A percentile compares a stretch with the other conserved stretches of the same genome.
These are phyloP conservation scores for Syngnathus floridae DNA, from an alignment of 2,113 vertebrate species.

Conservation along the genomic window DNA sequence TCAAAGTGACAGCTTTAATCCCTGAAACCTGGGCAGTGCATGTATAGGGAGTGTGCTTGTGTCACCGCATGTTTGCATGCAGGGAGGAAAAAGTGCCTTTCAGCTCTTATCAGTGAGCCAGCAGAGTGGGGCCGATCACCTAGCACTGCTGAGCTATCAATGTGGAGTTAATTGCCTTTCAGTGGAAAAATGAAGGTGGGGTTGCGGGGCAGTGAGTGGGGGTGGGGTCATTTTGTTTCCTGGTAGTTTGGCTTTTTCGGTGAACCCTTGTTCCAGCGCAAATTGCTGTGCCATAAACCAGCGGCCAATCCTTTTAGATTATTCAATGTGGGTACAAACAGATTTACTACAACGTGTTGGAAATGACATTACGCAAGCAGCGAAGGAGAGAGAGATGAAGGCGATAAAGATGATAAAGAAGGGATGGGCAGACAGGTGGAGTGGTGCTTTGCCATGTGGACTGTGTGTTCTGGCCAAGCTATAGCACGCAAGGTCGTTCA, in stretches of 20 bases:
- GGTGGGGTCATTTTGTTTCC: not conserved
- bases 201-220: no score
- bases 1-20: slow-evolving; percentile 44
- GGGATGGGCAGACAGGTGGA: slow-evolving; percentile 37
- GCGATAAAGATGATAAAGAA: slow-evolving; percentile 19
- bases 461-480: slow-evolving; percentile 35
- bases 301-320: slow-evolving; percentile 34
- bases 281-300: not conserved
- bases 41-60: slow-evolving; percentile 11
- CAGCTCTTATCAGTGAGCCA: slow-evolving; percentile 53
- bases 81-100: slow-evolving; percentile 20
- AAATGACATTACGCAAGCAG: slow-evolving; percentile 43
- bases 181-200: slow-evolving; percentile 20
- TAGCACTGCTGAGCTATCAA: slow-evolving; percentile 59
- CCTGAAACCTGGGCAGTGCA: slow-evolving; percentile 19
- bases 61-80: slow-evolving; percentile 9
- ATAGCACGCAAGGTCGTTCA: slow-evolving; percentile 56
- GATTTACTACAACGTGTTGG: slow-evolving; percentile 36
- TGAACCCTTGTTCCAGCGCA: slow-evolving; percentile 17
- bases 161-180: slow-evolving; percentile 63
- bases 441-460: slow-evolving; percentile 35
- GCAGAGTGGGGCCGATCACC: slow-evolving; percentile 52
- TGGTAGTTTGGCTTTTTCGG: slow-evolving; percentile 20
- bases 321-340: slow-evolving; percentile 36
- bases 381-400: slow-evolving; percentile 27